Base-by-base conservation (phyloP, 2,113 vertebrate species). In the Gorsachius goisagi region DNA sequence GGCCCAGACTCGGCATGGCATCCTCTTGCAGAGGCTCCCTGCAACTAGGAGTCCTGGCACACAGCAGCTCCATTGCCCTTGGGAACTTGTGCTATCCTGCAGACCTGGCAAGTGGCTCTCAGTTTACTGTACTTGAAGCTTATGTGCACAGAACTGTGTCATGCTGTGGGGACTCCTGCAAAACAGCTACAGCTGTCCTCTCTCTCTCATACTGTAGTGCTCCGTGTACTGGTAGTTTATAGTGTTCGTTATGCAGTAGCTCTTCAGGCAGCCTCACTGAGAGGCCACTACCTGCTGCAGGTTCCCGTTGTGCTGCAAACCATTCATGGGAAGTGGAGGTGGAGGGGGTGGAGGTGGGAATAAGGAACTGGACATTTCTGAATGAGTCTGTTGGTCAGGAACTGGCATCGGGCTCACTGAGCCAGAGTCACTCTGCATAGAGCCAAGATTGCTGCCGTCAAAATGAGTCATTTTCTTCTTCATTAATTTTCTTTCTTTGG, bases 391-490 rank as follows among this genome's bases (percentile, higher is more conserved):
- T 45, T 98, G 98, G 9, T 98, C 98, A 5, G 98, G 97, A 16
- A 98, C 98, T 4, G 98, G 97, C 95, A 99, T 98, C 1, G 99
- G 99, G 96, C 99, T 99, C 85, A 98, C 98, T 0, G 99, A 98
- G 55, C 99, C 99, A 33, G 98, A 99, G 97, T 99, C 99, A 97
- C 99, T 99, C 98, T 99, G 98, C 95, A 99, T 98, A 8, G 99
- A 99, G 16, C 98, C 98, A 9, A 99, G 98, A 18, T 60, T 90
- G 85, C 89, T 85, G 94, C 98, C 98, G 5, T 99, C 99, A 15
- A 98, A 99, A 97, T 98, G 98, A 86, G 98, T 99, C 99, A 99
- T 95, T 96, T 99, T 99, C 98, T 99, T 99, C 97, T 99, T 99
- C 87, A 99, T 99, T 95, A 99, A 71, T 84, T 99, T 99, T 68